Evolutionary conservation across 2,113 vertebrate genomes (phyloP).

Genomic region (Corythornis madagascariensis): DNA sequence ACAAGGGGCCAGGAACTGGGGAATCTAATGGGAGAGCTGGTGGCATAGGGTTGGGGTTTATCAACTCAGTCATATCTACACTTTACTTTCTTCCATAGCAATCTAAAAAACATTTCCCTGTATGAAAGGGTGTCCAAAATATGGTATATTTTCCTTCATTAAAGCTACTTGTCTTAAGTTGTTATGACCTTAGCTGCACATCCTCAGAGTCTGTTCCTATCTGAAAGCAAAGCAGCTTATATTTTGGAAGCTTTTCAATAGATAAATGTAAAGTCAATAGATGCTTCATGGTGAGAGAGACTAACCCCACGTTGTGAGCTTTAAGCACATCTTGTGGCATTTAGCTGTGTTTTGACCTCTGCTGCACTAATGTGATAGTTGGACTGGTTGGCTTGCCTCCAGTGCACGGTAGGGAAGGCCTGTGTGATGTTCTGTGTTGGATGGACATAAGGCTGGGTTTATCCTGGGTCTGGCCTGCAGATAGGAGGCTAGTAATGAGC

Average conservation of each 20-base stretch:
- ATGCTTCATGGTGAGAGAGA: background rate
- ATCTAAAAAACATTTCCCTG: background rate
- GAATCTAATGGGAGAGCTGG: background rate
- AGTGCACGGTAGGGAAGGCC: fast-evolving
- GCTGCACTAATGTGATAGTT: fast-evolving
- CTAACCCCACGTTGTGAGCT: background rate
- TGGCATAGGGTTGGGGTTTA: background rate
- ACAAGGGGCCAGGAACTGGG: background rate
- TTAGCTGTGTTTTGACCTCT: background rate
- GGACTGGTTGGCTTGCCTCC: background rate
- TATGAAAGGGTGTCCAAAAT: background rate
- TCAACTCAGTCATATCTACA: background rate
- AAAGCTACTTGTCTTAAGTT: background rate
- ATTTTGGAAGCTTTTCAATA: background rate
- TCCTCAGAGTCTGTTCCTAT: background rate
- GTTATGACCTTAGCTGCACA: background rate
- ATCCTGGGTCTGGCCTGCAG: background rate
- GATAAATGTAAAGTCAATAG: background rate
- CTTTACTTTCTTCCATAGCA: background rate
- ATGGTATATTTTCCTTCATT: fast-evolving
- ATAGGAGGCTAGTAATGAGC: too few relatives aligned
- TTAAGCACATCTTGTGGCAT: fast-evolving
- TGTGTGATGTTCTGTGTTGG: background rate
- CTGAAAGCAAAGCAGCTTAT: background rate
- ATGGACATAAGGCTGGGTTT: background rate